phyloP scores from a whole-genome alignment of 1,140 invertebrate genomes.

The Lordiphosa mommai region DNA sequence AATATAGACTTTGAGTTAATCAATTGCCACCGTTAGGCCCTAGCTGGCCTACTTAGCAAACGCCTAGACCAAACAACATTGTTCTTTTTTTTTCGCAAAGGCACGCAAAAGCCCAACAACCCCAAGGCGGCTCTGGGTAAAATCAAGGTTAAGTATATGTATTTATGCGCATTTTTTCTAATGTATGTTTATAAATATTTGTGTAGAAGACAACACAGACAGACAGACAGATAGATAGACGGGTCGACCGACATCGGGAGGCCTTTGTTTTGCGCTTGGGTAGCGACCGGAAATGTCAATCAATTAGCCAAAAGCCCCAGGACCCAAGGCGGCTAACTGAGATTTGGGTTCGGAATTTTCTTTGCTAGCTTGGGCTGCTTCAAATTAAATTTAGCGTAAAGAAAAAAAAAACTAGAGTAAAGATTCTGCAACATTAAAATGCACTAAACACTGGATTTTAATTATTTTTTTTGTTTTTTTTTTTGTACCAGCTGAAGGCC shows the following conservation, averaged over 20 bases:
- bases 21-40: constrained; percentile 34
- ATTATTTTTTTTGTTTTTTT: too few species aligned
- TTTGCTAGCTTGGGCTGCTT: too few species aligned
- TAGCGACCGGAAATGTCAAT: constrained; percentile 55
- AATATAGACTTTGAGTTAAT: constrained; percentile 21
- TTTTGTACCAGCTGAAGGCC: too few species aligned
- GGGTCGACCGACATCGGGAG: neutral
- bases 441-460: too few species aligned
- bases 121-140: constrained; percentile 26
- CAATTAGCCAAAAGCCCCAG: constrained; percentile 39
- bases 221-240: neutral
- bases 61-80: constrained; percentile 23
- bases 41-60: constrained; percentile 37
- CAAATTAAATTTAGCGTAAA: too few species aligned
- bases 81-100: constrained; percentile 8
- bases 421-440: too few species aligned
- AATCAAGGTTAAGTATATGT: constrained; percentile 70
- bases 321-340: neutral
- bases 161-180: constrained; percentile 36
- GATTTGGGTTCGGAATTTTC: too few species aligned
- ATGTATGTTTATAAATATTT: constrained; percentile 16
- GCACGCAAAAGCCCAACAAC: constrained; percentile 18
- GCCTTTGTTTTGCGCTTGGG: constrained; percentile 8
- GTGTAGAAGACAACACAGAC: constrained; percentile 6
- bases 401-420: too few species aligned